Evolutionary conservation across 2,113 vertebrate species (phyloP).

Genomic region (Ptilonorhynchus violaceus): DNA sequence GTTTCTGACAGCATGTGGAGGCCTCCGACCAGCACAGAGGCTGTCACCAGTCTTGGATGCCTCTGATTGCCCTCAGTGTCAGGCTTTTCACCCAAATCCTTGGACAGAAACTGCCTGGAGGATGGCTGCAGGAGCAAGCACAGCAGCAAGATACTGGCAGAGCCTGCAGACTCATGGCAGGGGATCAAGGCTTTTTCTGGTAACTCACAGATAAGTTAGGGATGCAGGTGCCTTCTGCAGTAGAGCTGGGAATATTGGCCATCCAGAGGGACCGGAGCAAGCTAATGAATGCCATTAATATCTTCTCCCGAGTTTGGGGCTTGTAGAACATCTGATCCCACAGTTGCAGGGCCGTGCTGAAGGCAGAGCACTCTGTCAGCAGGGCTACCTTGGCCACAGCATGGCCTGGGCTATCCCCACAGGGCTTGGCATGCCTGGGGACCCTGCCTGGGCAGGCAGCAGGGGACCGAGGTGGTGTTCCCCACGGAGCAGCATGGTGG

Average conservation of each 20-base stretch:
- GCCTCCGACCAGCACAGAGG: accelerated
- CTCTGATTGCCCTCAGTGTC: background rate
- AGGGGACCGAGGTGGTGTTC: background rate
- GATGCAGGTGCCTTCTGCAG: background rate
- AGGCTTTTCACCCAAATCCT: background rate
- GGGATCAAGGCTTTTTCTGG: background rate
- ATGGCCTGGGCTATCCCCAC: background rate
- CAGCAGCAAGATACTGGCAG: background rate
- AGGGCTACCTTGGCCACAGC: background rate
- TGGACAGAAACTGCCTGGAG: background rate
- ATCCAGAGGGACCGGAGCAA: background rate
- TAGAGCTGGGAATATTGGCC: background rate
- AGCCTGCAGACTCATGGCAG: background rate
- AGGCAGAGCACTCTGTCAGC: background rate
- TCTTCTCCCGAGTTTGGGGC: background rate
- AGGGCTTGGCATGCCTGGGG: accelerated
- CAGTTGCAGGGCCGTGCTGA: background rate
- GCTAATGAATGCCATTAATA: background rate
- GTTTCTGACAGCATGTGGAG: background rate
- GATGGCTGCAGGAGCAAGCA: background rate
- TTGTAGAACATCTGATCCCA: background rate
- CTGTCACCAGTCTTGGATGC: background rate
- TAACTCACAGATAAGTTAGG: background rate
- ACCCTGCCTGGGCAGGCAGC: background rate
- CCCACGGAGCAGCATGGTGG: background rate